A percentile compares a stretch with the other conserved stretches of the same genome.
Evolutionary conservation across 23 tunicate species (phyloP).

Genomic region (Trididemnum clinides): DNA sequence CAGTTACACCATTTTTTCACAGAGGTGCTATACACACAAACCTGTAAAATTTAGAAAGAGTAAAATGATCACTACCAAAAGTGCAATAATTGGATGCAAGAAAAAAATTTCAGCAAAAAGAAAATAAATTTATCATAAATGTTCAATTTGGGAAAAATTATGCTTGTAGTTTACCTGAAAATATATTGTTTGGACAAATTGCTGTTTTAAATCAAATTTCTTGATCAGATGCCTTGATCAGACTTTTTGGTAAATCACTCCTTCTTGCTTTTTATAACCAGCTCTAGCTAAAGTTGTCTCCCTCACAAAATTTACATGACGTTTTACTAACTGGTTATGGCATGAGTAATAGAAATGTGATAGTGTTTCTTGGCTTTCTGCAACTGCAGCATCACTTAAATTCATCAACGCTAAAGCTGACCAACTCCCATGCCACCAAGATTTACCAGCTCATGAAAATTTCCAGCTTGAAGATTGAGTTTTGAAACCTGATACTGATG

Average conservation of each 20-base stretch:
- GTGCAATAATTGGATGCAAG: no score
- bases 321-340: not conserved
- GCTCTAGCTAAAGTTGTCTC: not conserved
- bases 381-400: not conserved
- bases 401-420: not conserved
- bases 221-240: not conserved
- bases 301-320: not conserved
- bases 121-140: no score
- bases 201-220: not conserved
- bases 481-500: not conserved
- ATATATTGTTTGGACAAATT: not conserved
- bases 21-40: no score
- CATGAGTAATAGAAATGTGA: not conserved
- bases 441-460: not conserved
- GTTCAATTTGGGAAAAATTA: no score
- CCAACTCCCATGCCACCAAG: not conserved
- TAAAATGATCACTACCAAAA: no score
- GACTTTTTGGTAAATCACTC: not conserved
- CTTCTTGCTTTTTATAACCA: not conserved
- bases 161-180: no score
- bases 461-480: not conserved
- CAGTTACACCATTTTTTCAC: no score
- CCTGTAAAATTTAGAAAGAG: no score
- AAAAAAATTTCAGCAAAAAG: no score
- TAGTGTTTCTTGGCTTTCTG: not conserved